Evolutionary conservation across 2,888 invertebrate genomes (phyloP).

Genomic region (Cylloceria caligata): DNA sequence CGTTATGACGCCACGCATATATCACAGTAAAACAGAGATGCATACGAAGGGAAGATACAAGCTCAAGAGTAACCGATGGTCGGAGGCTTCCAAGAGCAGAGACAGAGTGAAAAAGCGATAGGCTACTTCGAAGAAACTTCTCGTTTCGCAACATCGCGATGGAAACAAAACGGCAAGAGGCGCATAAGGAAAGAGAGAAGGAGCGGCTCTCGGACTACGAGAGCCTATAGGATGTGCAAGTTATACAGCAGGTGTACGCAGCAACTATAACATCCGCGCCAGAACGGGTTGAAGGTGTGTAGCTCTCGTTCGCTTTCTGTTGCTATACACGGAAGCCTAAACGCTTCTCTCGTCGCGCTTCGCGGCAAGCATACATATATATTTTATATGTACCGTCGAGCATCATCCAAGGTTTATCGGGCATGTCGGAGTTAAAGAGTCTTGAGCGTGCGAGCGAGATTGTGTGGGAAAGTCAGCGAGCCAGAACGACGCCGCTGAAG

Average conservation of each 20-base stretch:
- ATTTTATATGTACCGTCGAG: slow-evolving; percentile 46
- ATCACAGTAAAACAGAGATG: slow-evolving; percentile 24
- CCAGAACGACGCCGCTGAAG: slow-evolving; percentile 23
- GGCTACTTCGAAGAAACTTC: slow-evolving; percentile 34
- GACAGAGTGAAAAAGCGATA: slow-evolving; percentile 40
- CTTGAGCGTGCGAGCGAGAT: slow-evolving; percentile 13
- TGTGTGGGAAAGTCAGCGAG: slow-evolving; percentile 50
- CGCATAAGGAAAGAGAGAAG: slow-evolving; percentile 39
- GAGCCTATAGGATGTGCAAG: slow-evolving; percentile 17
- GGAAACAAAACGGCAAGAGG: slow-evolving; percentile 44
- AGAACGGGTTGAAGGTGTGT: slow-evolving; percentile 34
- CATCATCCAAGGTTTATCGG: slow-evolving; percentile 31
- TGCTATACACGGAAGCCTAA: slow-evolving; percentile 52
- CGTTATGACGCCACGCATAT: slow-evolving; percentile 11
- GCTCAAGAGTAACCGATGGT: slow-evolving; percentile 43
- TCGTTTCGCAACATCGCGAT: slow-evolving; percentile 48
- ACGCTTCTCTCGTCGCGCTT: slow-evolving; percentile 51
- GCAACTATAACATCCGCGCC: slow-evolving; percentile 45
- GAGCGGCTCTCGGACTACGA: slow-evolving; percentile 5
- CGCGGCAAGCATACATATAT: slow-evolving; percentile 12
- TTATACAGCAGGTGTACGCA: slow-evolving; percentile 54
- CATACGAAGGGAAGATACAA: slow-evolving; percentile 32
- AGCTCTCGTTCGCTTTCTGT: slow-evolving; percentile 16
- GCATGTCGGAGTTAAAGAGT: slow-evolving; percentile 10
- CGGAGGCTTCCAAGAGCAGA: slow-evolving; percentile 38